phyloP scores from a whole-genome alignment of 1,140 invertebrate genomes.

The Tribolium castaneum region DNA sequence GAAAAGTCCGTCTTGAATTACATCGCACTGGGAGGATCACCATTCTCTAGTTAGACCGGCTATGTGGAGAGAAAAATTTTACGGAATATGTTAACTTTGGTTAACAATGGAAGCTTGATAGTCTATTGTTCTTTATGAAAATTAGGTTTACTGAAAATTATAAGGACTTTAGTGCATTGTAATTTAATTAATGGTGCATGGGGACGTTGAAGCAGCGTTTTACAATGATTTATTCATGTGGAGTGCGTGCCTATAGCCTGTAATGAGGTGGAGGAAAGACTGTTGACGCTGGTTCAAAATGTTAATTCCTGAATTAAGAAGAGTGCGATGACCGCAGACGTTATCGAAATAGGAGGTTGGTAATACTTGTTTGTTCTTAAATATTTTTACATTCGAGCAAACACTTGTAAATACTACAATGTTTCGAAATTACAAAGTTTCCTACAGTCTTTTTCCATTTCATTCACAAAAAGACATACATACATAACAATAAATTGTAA shows the following conservation, averaged over 20 bases:
- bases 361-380: neutral
- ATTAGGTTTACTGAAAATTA: neutral
- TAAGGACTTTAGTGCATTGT: neutral
- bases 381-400: neutral
- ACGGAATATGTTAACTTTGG: neutral
- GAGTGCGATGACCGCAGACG: neutral
- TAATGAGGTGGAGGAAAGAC: neutral
- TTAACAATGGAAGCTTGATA: neutral
- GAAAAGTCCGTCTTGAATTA: slow-evolving; percentile 30
- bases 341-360: neutral
- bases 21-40: neutral
- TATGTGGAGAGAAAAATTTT: slow-evolving; percentile 2
- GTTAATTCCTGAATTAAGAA: neutral
- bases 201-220: neutral
- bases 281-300: neutral
- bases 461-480: too few relatives aligned
- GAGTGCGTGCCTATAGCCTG: neutral
- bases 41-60: neutral
- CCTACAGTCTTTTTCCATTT: neutral
- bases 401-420: neutral
- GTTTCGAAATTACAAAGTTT: neutral
- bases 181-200: neutral
- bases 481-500: too few relatives aligned
- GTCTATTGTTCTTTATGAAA: neutral
- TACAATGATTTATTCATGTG: neutral